phyloP scores from a whole-genome alignment of 2,797 vertebrate genomes.

The Sciurus vulgaris region DNA sequence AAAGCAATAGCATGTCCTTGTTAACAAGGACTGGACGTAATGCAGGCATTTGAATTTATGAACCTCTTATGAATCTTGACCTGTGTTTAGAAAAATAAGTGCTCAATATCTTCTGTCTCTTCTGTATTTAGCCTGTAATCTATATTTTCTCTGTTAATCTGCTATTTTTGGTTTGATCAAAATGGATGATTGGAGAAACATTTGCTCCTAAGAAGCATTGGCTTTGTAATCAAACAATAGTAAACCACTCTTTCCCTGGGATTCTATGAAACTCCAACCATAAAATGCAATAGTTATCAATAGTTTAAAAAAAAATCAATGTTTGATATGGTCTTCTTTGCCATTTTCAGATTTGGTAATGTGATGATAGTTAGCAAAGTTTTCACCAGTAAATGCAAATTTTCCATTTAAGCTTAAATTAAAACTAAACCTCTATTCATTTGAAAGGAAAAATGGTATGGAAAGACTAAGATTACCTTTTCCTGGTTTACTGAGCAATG shows the following conservation, averaged over 20 bases:
- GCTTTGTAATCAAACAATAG: not conserved
- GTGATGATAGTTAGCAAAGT: constrained; percentile 95
- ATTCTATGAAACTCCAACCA: not conserved
- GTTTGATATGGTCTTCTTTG: not conserved
- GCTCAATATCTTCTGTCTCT: not conserved
- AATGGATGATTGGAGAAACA: constrained; percentile 41
- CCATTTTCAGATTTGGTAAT: constrained; percentile 95
- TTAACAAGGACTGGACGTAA: not conserved
- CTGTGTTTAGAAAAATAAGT: constrained; percentile 54
- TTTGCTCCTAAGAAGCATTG: not conserved
- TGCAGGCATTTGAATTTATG: constrained; percentile 45
- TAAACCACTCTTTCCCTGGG: not conserved
- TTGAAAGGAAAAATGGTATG: constrained; percentile 33
- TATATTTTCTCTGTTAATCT: constrained; percentile 39
- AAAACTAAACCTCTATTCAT: not conserved
- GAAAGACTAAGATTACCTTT: not conserved
- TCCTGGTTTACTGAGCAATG: not conserved
- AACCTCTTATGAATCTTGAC: not conserved
- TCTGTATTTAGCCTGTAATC: not conserved
- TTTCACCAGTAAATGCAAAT: not conserved
- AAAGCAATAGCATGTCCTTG: not conserved
- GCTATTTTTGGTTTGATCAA: constrained; percentile 50
- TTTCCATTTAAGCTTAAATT: constrained; percentile 52
- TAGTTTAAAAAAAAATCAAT: not conserved
- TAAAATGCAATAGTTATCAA: not conserved